Percentiles rank a stretch among this genome's conserved stretches.
Evolutionary conservation across 2,113 vertebrate species (phyloP).

Genomic region (Trogon surrucura): DNA sequence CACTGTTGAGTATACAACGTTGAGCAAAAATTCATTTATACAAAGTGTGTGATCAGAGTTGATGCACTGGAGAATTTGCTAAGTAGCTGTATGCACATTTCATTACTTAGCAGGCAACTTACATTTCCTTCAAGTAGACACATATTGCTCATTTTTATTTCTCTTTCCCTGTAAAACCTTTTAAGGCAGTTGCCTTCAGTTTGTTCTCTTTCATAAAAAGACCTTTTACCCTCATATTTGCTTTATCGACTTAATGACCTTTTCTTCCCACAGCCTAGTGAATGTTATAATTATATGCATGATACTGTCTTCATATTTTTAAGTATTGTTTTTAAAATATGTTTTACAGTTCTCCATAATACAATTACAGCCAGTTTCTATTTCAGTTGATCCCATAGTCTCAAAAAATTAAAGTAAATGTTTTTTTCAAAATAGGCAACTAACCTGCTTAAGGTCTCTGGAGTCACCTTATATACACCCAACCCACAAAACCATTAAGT

Average conservation of each 20-base stretch:
- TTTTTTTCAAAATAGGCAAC: not conserved
- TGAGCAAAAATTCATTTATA: not conserved
- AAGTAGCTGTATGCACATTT: not conserved
- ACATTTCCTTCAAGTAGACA: not conserved
- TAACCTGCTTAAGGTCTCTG: not conserved
- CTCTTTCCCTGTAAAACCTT: not conserved
- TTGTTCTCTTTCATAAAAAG: not conserved
- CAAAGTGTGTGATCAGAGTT: not conserved
- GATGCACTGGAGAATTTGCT: not conserved
- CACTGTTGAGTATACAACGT: not conserved
- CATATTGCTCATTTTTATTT: not conserved
- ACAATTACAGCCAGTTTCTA: not conserved
- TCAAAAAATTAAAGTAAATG: not conserved
- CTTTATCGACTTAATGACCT: not conserved
- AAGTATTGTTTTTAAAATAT: not conserved
- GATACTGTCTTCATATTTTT: not conserved
- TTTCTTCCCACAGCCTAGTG: not conserved
- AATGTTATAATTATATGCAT: not conserved
- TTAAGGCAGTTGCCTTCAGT: not conserved
- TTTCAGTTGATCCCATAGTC: not conserved
- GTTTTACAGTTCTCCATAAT: not conserved
- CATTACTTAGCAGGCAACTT: not conserved
- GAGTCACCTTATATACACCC: not conserved
- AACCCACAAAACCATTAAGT: not conserved
- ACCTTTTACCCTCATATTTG: not conserved